These are phyloP conservation scores for Orgyia antiqua DNA, from an alignment of 2,888 invertebrate genomes.

Conservation along the genomic window DNA sequence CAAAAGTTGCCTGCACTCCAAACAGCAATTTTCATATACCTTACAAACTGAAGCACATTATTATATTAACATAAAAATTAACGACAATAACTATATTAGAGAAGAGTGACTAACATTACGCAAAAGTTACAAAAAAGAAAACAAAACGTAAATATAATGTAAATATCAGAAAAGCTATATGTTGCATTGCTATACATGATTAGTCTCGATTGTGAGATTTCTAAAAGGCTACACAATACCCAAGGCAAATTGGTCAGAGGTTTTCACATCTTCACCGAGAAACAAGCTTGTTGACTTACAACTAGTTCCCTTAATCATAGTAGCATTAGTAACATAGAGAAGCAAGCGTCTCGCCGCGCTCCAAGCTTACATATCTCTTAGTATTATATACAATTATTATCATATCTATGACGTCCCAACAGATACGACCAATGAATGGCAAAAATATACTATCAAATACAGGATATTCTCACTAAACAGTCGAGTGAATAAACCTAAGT, in stretches of 20 bases:
- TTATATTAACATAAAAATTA: constrained; percentile 61
- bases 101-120: constrained; percentile 73
- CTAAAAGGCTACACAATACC: constrained; percentile 76
- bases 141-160: constrained; percentile 24
- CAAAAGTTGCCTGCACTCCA: constrained; percentile 77
- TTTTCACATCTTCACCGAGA: constrained; percentile 65
- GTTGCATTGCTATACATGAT: constrained; percentile 72
- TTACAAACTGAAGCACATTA: constrained; percentile 75
- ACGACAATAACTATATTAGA: constrained; percentile 56
- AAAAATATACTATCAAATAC: constrained; percentile 63
- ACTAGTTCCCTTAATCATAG: constrained; percentile 54
- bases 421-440: constrained; percentile 46
- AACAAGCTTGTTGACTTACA: constrained; percentile 72
- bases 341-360: constrained; percentile 58
- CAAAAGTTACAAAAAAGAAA: constrained; percentile 52
- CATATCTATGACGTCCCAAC: constrained; percentile 49
- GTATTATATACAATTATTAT: constrained; percentile 68
- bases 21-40: constrained; percentile 68
- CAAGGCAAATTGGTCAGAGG: constrained; percentile 78
- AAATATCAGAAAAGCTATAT: constrained; percentile 61
- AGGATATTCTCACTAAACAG: constrained; percentile 37
- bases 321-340: constrained; percentile 52
- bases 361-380: constrained; percentile 57
- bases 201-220: constrained; percentile 61
- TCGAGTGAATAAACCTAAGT: constrained; percentile 34